Evolutionary conservation across 1,140 invertebrate species (phyloP).

Genomic region (Drosophila pseudoobscura): DNA sequence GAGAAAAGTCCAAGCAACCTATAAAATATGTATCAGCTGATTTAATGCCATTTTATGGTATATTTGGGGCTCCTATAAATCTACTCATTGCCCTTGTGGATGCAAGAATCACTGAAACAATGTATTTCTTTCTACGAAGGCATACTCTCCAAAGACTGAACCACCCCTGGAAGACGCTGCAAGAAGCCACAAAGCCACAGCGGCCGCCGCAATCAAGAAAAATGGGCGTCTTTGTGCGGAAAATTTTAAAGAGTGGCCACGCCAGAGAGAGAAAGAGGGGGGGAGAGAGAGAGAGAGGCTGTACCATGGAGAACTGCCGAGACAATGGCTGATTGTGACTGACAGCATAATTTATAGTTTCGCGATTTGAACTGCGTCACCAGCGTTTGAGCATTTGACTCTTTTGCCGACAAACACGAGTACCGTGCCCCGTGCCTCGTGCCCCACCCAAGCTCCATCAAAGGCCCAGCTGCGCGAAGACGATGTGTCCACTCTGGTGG

Average conservation of each 20-base stretch:
- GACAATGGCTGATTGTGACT: slow-evolving; percentile 65
- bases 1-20: no score
- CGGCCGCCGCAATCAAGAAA: slow-evolving; percentile 21
- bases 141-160: no score
- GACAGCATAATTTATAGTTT: slow-evolving; percentile 72
- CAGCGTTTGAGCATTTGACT: slow-evolving; percentile 15
- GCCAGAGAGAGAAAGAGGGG: neutral
- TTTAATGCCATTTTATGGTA: no score
- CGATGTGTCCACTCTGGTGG: slow-evolving; percentile 40
- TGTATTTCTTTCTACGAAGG: no score
- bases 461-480: slow-evolving; percentile 16
- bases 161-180: slow-evolving; percentile 3
- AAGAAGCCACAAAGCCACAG: neutral
- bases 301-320: slow-evolving; percentile 39
- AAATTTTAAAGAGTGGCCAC: slow-evolving; percentile 25
- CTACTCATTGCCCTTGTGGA: neutral
- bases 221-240: slow-evolving; percentile 42
- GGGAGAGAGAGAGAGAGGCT: slow-evolving; percentile 8
- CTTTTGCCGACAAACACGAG: slow-evolving; percentile 24
- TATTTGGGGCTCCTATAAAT: no score
- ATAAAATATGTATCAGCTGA: no score
- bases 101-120: neutral
- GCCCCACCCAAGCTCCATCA: neutral
- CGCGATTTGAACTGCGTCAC: slow-evolving; percentile 41
- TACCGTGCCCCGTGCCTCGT: neutral